Evolutionary conservation across 2,113 vertebrate species (phyloP).

Genomic region (Triplophysa rosa): DNA sequence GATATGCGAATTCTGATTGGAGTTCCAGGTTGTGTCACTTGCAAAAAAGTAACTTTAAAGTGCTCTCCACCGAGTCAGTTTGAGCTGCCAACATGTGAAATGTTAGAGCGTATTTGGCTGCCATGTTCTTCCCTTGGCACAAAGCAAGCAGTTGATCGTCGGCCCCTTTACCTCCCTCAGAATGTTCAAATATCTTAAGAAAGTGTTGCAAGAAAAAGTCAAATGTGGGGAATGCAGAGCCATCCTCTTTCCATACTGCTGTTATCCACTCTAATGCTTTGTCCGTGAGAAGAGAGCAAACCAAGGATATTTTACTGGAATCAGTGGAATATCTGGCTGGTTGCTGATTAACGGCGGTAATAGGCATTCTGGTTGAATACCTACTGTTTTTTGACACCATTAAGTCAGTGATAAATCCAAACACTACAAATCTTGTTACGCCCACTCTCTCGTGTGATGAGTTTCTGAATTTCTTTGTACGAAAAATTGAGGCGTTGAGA

Average conservation of each 20-base stretch:
- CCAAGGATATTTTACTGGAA: neutral
- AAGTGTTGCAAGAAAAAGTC: neutral
- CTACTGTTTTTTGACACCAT: too few relatives aligned
- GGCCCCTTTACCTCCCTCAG: neutral
- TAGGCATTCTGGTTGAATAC: too few relatives aligned
- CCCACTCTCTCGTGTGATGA: too few relatives aligned
- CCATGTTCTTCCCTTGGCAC: neutral
- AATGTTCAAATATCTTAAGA: neutral
- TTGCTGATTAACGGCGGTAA: too few relatives aligned
- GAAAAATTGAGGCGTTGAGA: too few relatives aligned
- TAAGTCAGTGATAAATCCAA: too few relatives aligned
- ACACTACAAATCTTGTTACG: too few relatives aligned
- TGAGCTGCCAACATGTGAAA: neutral
- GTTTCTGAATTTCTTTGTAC: too few relatives aligned
- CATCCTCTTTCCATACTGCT: too few relatives aligned
- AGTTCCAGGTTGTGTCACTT: neutral
- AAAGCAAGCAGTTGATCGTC: neutral
- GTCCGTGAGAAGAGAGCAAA: neutral
- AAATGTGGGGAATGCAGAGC: too few relatives aligned
- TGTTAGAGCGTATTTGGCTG: neutral
- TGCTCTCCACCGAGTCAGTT: neutral
- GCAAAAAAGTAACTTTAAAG: neutral
- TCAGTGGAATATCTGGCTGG: neutral
- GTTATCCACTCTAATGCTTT: neutral
- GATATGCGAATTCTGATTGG: neutral